Evolutionary conservation across 2,113 vertebrate species (phyloP), one percentile per base, ranked within the genome.

Genomic region (Xerus inauris): DNA sequence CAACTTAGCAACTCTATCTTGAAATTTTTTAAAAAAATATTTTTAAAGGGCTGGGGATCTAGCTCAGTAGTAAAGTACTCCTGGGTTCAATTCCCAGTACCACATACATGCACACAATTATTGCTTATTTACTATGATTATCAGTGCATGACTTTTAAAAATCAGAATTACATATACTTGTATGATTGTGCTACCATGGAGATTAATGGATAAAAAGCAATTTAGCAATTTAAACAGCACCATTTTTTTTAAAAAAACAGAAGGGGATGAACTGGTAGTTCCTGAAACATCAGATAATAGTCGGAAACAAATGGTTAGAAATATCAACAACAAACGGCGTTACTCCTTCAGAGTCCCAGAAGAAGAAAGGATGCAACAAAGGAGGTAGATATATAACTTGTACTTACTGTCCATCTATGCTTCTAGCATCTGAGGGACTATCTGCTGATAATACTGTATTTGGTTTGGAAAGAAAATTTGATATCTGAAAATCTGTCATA

Each of bases 281-380:
- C 99, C 99, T 2, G 99, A 99, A 98, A 99, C 99, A 4, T 99
- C 99, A 0, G 99, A 99, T 98, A 99, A 99, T 98, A 99, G 99
- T 98, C 99, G 99, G 97, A 99, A 99, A 98, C 99, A 99, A 98
- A 99, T 99, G 99, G 99, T 99, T 89, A 99, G 99, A 94, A 99
- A 99, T 98, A 99, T 99, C 97, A 99, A 99, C 99, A 99, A 99
- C 98, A 99, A 99, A 98, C 99, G 99, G 45, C 99, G 99, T 88
- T 99, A 99, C 94, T 99, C 99, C 45, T 99, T 99, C 98, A 98
- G 99, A 71, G 99, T 99, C 72, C 99, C 99, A 0, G 99, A 99
- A 96, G 99, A 99, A 88, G 99, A 99, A 95, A 98, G 99, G 87
- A 98, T 99, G 95, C 99, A 99, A 95, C 99, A 99, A 98, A 99